These are phyloP conservation scores for Drosophila pseudotakahashii DNA, from an alignment of 2,888 invertebrate species.

Conservation along the genomic window DNA sequence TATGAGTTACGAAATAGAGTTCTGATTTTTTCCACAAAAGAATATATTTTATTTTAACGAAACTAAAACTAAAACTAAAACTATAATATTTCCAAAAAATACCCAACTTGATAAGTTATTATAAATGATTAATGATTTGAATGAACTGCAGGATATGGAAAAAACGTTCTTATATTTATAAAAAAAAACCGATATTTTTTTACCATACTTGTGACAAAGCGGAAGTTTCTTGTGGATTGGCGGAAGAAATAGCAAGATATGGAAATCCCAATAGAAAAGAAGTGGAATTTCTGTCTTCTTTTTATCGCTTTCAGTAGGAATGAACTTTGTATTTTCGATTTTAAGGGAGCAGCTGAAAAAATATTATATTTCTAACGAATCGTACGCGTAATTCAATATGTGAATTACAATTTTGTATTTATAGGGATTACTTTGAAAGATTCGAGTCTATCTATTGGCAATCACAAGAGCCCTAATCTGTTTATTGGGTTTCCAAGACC, in stretches of 20 bases:
- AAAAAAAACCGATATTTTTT: too few relatives aligned
- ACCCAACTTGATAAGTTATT: too few relatives aligned
- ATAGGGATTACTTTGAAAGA: not conserved
- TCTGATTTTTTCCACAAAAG: too few relatives aligned
- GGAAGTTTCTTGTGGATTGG: not conserved
- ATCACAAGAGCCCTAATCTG: not conserved
- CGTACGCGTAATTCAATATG: conserved; percentile 4
- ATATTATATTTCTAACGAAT: conserved; percentile 6
- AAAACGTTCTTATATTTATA: too few relatives aligned
- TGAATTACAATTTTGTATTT: not conserved
- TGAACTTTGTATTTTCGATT: not conserved
- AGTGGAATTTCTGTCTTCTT: not conserved
- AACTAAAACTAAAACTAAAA: too few relatives aligned
- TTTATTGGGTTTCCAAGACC: not conserved
- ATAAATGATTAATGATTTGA: too few relatives aligned
- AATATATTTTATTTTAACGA: too few relatives aligned
- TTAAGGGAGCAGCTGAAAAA: not conserved
- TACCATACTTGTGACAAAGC: too few relatives aligned
- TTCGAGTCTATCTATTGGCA: not conserved
- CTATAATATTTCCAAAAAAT: too few relatives aligned
- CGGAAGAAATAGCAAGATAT: not conserved
- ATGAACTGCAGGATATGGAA: too few relatives aligned
- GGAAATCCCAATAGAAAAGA: too few relatives aligned
- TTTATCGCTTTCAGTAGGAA: not conserved
- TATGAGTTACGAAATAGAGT: too few relatives aligned